Base-by-base conservation (phyloP, 2,797 vertebrate genomes). In the Halcyon badia region DNA sequence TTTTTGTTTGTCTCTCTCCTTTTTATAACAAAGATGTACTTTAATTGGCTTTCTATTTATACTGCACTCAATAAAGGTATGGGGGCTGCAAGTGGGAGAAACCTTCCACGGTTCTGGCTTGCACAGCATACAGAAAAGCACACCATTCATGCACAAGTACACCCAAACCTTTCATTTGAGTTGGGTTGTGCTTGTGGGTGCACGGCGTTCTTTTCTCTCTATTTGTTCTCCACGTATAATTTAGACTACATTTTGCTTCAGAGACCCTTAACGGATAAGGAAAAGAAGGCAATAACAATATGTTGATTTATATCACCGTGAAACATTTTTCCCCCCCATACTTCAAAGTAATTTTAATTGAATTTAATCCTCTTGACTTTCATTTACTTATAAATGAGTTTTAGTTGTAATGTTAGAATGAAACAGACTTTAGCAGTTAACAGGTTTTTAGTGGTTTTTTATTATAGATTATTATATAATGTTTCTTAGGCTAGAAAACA, bases 321-420 rank as follows among this genome's bases (percentile, higher is more conserved):
- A 96, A 97, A 97, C 97, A 96, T 94, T 97, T 97, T 96, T 95
- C 16, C 72, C 77, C 93, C 89, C 97, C 96, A 93, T 97, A 95
- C 97, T 97, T 98, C 96, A 97, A 98, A 97, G 97, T 98, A 97
- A 97, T 98, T 98, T 97, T 98, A 98, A 98, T 98, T 98, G 98
- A 98, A 97, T 98, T 97, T 97, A 97, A 97, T 98, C 97, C 97
- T 97, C 97, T 97, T 98, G 98, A 98, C 97, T 98, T 98, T 97
- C 97, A 98, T 98, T 98, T 98, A 97, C 97, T 97, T 98, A 97
- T 98, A 98, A 97, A 98, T 98, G 98, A 98, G 97, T 98, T 98
- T 98, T 96, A 90, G 91, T 96, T 96, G 96, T 93, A 94, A 97
- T 94, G 96, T 96, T 96, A 95, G 94, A 97, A 98, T 56, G 96